Base-by-base conservation (phyloP, 1,140 invertebrate species). In the Parasteatoda tepidariorum region DNA sequence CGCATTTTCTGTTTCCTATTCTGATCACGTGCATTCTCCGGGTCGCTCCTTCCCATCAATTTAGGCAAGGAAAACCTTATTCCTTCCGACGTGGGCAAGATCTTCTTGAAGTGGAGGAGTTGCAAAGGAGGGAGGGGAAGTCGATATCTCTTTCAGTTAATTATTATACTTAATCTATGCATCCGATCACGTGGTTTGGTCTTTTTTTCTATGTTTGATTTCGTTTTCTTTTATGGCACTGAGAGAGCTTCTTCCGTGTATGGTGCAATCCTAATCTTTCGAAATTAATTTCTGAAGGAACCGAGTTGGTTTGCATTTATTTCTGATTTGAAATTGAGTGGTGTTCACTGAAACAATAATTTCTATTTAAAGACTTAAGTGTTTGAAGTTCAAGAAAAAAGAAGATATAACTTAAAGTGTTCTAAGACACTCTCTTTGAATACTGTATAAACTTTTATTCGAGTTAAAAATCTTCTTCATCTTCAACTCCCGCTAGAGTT, bases 111-210 rank as follows among this genome's bases (percentile, higher is more conserved):
- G 61, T 28, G 2, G 61, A 28, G 2, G 61, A n/a, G 13, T 26
- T 73, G 33, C 13, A n/a, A 22, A 34, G 33, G 41, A 61, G 22
- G 74, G 24, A 18, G 62, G 13, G 38, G 70, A 57, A 13, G 33
- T 28, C 31, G 30, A 79, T 70, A 82, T 82, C 54, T 64, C 78
- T 82, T 82, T 82, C 78, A 82, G 66, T 82, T 82, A 82, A 82
- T 82, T 82, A 82, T 82, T 71, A 71, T 82, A 68, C 66, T 82
- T 82, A 82, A 82, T 82, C 78, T 82, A 82, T 70, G 78, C 78
- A 82, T 82, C 66, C 34, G 55, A 82, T 82, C 78, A 82, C 67
- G 78, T 70, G 66, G 57, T 13, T 70, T 41, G n/a, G 15, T 3
- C 26, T 61, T 15, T 41, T 41, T 70, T 26, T 33, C 48, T 64